Conservation (phyloP, 2,113 vertebrate species). For the Grammomys dolichurus region DNA sequence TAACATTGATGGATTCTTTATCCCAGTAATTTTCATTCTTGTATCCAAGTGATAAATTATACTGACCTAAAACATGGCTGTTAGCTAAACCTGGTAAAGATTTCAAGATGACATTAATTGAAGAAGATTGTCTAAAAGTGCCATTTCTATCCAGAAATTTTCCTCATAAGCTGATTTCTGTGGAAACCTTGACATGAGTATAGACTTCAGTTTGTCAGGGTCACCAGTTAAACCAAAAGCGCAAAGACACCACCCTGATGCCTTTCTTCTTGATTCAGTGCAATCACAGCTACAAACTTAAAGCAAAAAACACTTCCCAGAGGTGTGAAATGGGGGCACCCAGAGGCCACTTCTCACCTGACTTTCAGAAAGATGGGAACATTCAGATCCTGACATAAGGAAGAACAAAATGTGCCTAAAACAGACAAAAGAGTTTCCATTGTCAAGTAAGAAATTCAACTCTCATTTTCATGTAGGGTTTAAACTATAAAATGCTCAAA, state of each 20-base stretch:
- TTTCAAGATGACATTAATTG: neutral
- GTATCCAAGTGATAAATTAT: neutral
- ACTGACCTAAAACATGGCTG: no score
- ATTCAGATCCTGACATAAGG: constrained; percentile 25
- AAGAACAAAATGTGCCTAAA: neutral
- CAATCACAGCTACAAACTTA: constrained; percentile 5
- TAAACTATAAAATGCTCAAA: constrained; percentile 40
- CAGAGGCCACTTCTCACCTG: neutral
- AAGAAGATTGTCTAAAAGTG: constrained; percentile 7
- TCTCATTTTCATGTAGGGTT: constrained; percentile 9
- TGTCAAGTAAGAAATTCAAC: constrained; percentile 38
- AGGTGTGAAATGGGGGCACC: neutral
- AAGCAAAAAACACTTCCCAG: neutral
- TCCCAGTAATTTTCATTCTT: neutral
- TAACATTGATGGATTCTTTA: neutral
- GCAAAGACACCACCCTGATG: neutral
- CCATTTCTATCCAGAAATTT: neutral
- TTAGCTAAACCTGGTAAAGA: neutral
- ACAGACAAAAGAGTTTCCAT: neutral
- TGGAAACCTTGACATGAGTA: neutral
- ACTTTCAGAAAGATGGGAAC: neutral
- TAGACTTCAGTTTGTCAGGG: neutral
- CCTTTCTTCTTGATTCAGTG: neutral
- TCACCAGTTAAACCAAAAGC: constrained; percentile 6
- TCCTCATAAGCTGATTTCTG: neutral